A percentile compares a stretch with the other conserved stretches of the same genome.
Conservation (phyloP, 2,888 invertebrate species). For the Megalurothrips usitatus region DNA sequence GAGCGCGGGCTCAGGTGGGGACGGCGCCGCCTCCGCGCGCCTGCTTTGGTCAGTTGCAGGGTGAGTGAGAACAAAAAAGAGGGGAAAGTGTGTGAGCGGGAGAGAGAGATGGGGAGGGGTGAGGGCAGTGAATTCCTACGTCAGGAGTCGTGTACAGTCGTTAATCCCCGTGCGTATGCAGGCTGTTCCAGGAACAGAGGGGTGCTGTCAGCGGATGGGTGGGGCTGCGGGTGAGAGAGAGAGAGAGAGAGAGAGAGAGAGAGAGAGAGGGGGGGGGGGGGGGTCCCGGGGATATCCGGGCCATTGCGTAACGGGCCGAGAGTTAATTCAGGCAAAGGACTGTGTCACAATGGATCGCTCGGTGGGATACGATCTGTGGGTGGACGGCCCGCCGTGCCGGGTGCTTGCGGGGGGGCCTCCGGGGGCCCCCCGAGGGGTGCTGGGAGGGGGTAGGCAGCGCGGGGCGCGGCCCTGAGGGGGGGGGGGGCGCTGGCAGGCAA, state of each 20-base stretch:
- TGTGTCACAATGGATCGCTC: slow-evolving; percentile 4
- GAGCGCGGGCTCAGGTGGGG: slow-evolving; percentile 8
- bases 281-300: background rate
- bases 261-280: background rate
- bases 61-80: background rate
- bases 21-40: background rate
- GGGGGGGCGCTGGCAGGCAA: background rate
- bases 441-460: too few species aligned
- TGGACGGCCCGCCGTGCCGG: too few species aligned
- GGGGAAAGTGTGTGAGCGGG: background rate
- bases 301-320: slow-evolving; percentile 5
- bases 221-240: too few species aligned
- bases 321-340: slow-evolving; percentile 4
- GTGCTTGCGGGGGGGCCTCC: too few species aligned
- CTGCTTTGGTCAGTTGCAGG: background rate
- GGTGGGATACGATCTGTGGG: background rate
- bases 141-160: too few species aligned
- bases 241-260: background rate
- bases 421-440: too few species aligned
- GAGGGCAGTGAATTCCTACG: too few species aligned
- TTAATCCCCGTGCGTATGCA: too few species aligned
- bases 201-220: too few species aligned
- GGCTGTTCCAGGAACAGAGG: too few species aligned
- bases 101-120: background rate
- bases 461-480: background rate